A percentile compares a stretch with the other conserved stretches of the same genome.
Conservation (phyloP, 2,113 vertebrate genomes). For the Triplophysa tibetana region DNA sequence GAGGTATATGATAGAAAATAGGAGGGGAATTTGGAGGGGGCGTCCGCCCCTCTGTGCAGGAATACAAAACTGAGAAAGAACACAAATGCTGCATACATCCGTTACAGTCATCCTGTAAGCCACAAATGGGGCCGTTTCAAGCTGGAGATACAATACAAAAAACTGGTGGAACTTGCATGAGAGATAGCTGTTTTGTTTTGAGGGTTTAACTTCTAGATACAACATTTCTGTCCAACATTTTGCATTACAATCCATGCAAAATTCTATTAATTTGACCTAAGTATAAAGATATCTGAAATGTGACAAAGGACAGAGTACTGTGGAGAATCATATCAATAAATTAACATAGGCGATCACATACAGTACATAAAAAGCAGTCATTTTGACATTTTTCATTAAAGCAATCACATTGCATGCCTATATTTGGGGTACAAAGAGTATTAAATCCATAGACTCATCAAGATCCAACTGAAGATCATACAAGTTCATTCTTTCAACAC, state of each 20-base stretch:
- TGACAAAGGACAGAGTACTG: neutral
- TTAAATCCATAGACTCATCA: conserved; percentile 15
- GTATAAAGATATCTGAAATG: conserved; percentile 10
- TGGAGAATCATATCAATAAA: conserved; percentile 26
- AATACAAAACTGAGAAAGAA: conserved; percentile 76
- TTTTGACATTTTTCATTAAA: conserved; percentile 29
- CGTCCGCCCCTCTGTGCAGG: conserved; percentile 79
- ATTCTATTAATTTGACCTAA: neutral
- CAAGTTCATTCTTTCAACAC: neutral
- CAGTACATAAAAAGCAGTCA: conserved; percentile 27
- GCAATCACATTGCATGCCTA: conserved; percentile 49
- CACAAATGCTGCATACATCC: conserved; percentile 59
- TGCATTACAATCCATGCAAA: conserved; percentile 42
- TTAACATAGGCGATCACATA: conserved; percentile 34
- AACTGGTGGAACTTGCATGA: conserved; percentile 33
- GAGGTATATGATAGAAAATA: conserved; percentile 83
- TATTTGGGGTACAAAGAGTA: conserved; percentile 34
- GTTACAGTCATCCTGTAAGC: conserved; percentile 31
- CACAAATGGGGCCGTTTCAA: conserved; percentile 19
- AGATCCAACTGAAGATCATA: conserved; percentile 5
- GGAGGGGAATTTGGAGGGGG: conserved; percentile 69
- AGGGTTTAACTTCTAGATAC: conserved; percentile 38
- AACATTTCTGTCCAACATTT: conserved; percentile 13
- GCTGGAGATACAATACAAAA: conserved; percentile 44
- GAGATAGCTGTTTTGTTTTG: conserved; percentile 30